Evolutionary conservation across 2,113 vertebrate species (phyloP).

Genomic region (Acrocephalus kingi): DNA sequence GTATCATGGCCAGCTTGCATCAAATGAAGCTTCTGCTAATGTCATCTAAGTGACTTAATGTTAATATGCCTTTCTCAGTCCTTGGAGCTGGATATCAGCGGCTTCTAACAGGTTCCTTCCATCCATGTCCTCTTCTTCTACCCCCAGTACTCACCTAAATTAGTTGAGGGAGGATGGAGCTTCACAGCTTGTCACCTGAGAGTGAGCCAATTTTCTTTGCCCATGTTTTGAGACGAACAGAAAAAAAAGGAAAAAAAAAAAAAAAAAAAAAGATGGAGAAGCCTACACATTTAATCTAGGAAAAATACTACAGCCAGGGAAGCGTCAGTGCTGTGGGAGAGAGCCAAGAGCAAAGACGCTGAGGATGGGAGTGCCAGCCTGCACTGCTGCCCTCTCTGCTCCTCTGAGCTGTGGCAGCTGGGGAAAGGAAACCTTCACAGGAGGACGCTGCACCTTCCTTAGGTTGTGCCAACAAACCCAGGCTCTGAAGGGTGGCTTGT

Average conservation of each 20-base stretch:
- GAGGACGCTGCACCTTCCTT: background rate
- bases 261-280: background rate
- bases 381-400: background rate
- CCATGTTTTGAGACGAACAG: background rate
- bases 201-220: background rate
- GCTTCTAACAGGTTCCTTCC: background rate
- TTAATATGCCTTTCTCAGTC: background rate
- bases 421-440: background rate
- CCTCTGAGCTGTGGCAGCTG: background rate
- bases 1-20: background rate
- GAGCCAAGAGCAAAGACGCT: background rate
- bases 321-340: background rate
- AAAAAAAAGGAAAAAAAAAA: background rate
- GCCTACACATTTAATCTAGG: background rate
- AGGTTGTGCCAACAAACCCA: background rate
- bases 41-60: background rate
- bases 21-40: background rate
- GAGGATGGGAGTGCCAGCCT: background rate
- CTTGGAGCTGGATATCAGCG: background rate
- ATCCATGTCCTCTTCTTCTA: background rate
- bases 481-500: background rate
- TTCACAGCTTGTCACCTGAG: background rate
- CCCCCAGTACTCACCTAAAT: background rate
- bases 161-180: background rate
- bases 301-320: background rate